These are phyloP conservation scores for Oenanthe oenanthe DNA, from an alignment of 2,113 vertebrate genomes.

Conservation along the genomic window DNA sequence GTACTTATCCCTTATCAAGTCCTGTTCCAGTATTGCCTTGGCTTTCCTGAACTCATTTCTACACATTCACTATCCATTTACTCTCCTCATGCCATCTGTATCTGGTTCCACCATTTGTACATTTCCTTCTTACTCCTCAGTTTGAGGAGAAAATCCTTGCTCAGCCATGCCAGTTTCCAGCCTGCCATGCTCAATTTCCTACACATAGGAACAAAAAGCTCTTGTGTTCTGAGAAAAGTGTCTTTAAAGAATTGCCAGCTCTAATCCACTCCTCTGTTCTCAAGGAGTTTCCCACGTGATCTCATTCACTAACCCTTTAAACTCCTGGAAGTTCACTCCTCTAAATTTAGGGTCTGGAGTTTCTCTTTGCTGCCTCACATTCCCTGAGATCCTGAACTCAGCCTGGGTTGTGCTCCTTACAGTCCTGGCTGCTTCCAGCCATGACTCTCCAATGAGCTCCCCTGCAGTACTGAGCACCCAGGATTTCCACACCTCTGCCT, in stretches of 20 bases:
- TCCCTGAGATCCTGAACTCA: neutral
- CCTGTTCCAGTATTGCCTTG: neutral
- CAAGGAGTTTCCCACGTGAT: rapidly evolving
- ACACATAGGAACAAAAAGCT: neutral
- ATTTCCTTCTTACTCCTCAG: neutral
- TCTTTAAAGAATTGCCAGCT: neutral
- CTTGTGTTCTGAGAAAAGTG: neutral
- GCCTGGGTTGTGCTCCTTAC: rapidly evolving
- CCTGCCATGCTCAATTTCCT: neutral
- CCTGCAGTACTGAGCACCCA: neutral
- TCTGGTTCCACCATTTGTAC: neutral
- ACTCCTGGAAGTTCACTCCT: neutral
- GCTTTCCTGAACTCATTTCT: neutral
- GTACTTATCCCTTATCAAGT: neutral
- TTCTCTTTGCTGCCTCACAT: neutral
- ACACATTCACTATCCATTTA: neutral
- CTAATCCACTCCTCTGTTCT: neutral
- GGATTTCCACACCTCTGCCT: rapidly evolving
- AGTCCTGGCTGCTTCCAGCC: neutral
- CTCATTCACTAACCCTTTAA: neutral
- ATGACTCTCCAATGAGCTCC: neutral
- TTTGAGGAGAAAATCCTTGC: neutral
- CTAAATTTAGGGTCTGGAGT: neutral
- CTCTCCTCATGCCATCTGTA: neutral
- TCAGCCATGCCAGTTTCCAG: neutral